Evolutionary conservation across 2,888 invertebrate species (phyloP).

Genomic region (Oscheius sp.): DNA sequence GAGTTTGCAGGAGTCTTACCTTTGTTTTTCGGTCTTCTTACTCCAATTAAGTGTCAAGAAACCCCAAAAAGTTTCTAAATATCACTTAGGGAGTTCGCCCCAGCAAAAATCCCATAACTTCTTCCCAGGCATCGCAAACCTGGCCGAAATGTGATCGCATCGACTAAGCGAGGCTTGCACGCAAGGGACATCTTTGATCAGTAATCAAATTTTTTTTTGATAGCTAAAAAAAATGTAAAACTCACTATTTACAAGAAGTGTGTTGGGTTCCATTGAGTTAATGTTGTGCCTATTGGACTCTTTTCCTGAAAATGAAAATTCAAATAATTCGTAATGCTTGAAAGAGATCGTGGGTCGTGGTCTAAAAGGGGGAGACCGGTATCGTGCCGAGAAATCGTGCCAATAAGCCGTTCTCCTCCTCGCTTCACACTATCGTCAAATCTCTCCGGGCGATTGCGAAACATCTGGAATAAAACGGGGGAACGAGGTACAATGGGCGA

Average conservation of each 20-base stretch:
- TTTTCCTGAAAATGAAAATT: conserved; percentile 3
- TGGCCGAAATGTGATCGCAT: no score
- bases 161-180: no score
- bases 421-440: not conserved
- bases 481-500: not conserved
- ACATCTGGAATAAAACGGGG: not conserved
- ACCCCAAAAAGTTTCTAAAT: no score
- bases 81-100: no score
- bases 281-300: not conserved
- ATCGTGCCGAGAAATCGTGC: conserved; percentile 4
- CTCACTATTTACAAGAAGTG: conserved; percentile 57
- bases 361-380: not conserved
- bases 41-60: no score
- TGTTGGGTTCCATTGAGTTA: conserved; percentile 56
- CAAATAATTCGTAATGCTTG: not conserved
- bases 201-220: no score
- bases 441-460: conserved; percentile 10
- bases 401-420: not conserved
- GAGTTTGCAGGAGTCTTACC: no score
- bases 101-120: no score
- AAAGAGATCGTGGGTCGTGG: not conserved
- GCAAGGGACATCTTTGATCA: no score
- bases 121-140: no score
- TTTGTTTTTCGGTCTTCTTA: no score
- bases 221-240: conserved; percentile 15